phyloP scores from a whole-genome alignment of 2,113 vertebrate species.

The Ophthalmolycus amberensis region DNA sequence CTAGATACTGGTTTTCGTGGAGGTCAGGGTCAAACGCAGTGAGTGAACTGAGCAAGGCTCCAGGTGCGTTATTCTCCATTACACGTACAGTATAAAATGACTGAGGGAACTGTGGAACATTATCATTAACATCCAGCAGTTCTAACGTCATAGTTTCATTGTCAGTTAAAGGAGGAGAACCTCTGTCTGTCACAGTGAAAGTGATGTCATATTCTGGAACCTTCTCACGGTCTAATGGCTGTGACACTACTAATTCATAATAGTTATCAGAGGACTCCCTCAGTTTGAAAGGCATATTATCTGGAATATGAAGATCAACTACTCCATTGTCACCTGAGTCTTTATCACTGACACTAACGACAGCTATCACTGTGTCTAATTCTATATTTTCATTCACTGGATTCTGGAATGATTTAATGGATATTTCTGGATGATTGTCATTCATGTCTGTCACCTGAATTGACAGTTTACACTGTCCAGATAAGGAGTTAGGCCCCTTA shows the following conservation, averaged over 20 bases:
- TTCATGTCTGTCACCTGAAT: too few relatives aligned
- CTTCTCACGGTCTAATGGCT: constrained; percentile 67
- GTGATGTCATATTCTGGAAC: constrained; percentile 70
- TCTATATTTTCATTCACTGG: too few relatives aligned
- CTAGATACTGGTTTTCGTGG: constrained; percentile 84
- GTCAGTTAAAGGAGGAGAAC: constrained; percentile 68
- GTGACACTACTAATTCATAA: constrained; percentile 68
- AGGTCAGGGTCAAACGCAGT: constrained; percentile 83
- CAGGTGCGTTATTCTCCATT: constrained; percentile 86
- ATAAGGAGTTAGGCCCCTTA: too few relatives aligned
- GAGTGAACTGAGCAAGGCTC: constrained; percentile 83
- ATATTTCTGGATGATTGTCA: too few relatives aligned
- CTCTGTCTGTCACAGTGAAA: constrained; percentile 72
- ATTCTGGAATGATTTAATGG: too few relatives aligned
- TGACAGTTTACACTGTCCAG: background rate
- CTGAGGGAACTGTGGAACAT: constrained; percentile 68
- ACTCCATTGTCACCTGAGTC: constrained; percentile 69
- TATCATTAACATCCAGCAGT: constrained; percentile 72
- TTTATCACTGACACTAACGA: constrained; percentile 65
- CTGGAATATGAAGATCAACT: constrained; percentile 64
- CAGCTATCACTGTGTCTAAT: constrained; percentile 61
- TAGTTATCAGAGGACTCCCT: constrained; percentile 68
- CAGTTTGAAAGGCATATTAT: constrained; percentile 65
- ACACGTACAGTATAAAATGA: constrained; percentile 75
- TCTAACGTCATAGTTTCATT: constrained; percentile 73